Conservation (phyloP, 2,888 invertebrate species). For the Oscheius sp. region DNA sequence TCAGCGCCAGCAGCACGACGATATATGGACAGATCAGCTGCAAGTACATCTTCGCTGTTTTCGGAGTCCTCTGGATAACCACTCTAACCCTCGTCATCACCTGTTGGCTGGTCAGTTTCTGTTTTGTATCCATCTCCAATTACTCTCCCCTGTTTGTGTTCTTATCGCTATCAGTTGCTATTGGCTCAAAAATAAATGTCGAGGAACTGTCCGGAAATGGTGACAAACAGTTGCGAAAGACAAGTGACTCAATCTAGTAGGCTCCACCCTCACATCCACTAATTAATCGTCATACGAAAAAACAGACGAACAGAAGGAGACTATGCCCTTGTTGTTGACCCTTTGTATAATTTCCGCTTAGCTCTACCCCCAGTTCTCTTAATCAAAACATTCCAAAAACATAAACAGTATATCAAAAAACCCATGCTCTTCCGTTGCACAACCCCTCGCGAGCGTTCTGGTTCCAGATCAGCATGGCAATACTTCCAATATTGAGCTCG, state of each 20-base stretch:
- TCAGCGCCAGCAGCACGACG: conserved; percentile 17
- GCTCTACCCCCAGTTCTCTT: too few relatives aligned
- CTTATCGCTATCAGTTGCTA: neutral
- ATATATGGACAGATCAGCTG: conserved; percentile 2
- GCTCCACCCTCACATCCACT: neutral
- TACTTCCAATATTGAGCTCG: too few relatives aligned
- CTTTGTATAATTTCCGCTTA: neutral
- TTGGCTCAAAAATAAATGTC: neutral
- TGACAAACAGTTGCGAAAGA: conserved; percentile 13
- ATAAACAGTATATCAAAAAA: too few relatives aligned
- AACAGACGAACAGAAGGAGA: conserved; percentile 24
- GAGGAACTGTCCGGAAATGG: neutral
- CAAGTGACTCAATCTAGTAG: neutral
- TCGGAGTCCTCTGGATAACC: conserved; percentile 17
- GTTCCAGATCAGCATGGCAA: too few relatives aligned
- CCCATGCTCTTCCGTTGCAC: too few relatives aligned
- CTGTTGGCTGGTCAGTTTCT: conserved; percentile 32
- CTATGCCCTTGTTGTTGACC: conserved; percentile 21
- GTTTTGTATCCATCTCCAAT: neutral
- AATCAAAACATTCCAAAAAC: too few relatives aligned
- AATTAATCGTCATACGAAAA: neutral
- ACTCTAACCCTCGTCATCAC: conserved; percentile 6
- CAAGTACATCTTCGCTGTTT: conserved; percentile 14
- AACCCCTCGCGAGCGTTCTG: too few relatives aligned
- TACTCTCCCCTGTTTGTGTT: conserved; percentile 1